Evolutionary conservation across 2,113 vertebrate genomes (phyloP).

Genomic region (Seriola dumerili): DNA sequence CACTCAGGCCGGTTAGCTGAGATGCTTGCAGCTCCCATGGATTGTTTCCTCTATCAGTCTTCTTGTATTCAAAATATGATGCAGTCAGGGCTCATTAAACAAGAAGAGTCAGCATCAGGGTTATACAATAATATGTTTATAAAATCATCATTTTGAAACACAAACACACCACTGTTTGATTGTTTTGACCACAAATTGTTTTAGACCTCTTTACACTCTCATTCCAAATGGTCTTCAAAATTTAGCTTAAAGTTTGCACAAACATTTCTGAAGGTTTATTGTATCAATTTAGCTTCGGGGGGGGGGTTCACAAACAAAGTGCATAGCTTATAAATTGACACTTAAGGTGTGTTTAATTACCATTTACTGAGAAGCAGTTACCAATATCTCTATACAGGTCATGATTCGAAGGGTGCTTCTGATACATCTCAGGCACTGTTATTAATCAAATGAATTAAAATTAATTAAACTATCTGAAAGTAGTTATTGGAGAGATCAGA

Average conservation of each 20-base stretch:
- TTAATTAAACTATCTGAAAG: not conserved
- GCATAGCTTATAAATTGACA: not conserved
- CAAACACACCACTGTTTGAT: not conserved
- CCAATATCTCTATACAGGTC: not conserved
- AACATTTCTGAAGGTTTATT: not conserved
- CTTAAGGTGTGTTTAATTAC: not conserved
- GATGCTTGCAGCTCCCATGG: slow-evolving; percentile 56
- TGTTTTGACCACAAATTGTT: not conserved
- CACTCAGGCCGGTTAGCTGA: slow-evolving; percentile 76
- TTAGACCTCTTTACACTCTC: not conserved
- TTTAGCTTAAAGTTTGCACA: not conserved
- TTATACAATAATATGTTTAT: not conserved
- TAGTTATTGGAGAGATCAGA: not conserved
- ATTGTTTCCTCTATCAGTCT: slow-evolving; percentile 46
- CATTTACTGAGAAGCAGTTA: not conserved
- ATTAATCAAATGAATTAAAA: not conserved
- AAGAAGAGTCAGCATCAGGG: not conserved
- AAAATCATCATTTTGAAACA: slow-evolving; percentile 6
- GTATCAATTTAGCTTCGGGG: not conserved
- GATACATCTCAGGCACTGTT: not conserved
- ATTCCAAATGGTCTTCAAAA: not conserved
- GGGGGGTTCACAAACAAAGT: too few relatives aligned
- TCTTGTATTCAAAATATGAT: slow-evolving; percentile 52
- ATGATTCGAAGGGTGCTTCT: not conserved
- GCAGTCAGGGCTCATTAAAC: slow-evolving; percentile 32